These are phyloP conservation scores for Acanthornis magna DNA, from an alignment of 2,797 vertebrate genomes.

Conservation along the genomic window DNA sequence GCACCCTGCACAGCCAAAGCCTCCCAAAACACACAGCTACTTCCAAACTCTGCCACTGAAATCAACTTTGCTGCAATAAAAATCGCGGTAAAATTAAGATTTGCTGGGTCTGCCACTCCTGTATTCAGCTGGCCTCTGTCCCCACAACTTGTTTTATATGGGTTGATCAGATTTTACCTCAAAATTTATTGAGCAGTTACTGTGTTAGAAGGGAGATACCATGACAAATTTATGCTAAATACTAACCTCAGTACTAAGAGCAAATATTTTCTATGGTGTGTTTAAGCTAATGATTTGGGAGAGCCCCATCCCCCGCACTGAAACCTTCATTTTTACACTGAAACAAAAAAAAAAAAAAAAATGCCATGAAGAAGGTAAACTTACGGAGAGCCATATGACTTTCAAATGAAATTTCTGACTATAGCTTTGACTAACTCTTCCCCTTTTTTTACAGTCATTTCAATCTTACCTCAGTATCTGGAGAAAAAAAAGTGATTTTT, in stretches of 20 bases:
- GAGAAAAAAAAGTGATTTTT: not conserved
- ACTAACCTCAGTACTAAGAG: not conserved
- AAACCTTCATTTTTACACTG: not conserved
- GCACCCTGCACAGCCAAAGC: not conserved
- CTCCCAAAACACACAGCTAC: not conserved
- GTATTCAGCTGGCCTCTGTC: not conserved
- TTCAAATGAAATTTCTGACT: not conserved
- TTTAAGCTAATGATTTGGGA: not conserved
- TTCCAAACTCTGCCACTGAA: not conserved
- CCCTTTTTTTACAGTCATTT: not conserved
- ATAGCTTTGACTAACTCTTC: not conserved
- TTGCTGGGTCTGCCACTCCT: not conserved
- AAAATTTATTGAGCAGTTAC: not conserved
- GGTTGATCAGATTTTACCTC: not conserved
- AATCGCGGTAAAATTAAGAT: not conserved
- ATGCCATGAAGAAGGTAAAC: not conserved
- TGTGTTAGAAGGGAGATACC: not conserved
- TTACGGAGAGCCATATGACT: not conserved
- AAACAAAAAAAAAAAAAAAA: not conserved
- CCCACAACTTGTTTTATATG: not conserved
- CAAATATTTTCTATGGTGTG: not conserved
- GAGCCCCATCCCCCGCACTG: not conserved
- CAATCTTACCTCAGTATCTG: not conserved
- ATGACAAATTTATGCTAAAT: not conserved
- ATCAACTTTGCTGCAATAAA: not conserved